phyloP scores from a whole-genome alignment of 2,113 vertebrate species.

The Entomyzon cyanotis region DNA sequence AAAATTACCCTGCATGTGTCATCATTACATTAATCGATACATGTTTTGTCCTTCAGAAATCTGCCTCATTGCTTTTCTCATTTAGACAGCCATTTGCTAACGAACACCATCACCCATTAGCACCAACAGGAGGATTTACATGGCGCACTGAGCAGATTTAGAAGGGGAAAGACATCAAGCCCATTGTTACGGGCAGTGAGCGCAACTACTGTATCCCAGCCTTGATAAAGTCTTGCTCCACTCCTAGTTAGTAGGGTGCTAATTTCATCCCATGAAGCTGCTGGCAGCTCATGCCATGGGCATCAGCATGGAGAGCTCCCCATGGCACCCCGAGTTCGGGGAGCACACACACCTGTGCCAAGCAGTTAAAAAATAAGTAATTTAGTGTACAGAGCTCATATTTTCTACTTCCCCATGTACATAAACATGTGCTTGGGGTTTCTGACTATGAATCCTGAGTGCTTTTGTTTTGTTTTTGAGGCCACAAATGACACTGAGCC shows the following conservation, averaged over 20 bases:
- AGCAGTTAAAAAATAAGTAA: neutral
- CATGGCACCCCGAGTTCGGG: neutral
- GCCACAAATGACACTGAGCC: neutral
- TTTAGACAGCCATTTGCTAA: slow-evolving; percentile 68
- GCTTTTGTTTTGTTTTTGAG: neutral
- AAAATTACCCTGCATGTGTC: slow-evolving; percentile 40
- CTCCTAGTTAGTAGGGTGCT: neutral
- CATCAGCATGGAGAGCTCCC: neutral
- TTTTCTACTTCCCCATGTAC: neutral
- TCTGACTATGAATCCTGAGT: neutral
- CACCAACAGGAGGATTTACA: slow-evolving; percentile 29
- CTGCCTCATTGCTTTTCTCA: slow-evolving; percentile 68
- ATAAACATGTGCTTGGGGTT: neutral
- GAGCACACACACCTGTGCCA: neutral
- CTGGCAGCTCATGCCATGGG: neutral
- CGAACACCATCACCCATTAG: slow-evolving; percentile 18
- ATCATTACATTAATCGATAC: slow-evolving; percentile 62
- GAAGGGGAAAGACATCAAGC: neutral
- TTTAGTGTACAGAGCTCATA: neutral
- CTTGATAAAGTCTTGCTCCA: neutral
- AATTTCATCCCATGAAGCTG: neutral
- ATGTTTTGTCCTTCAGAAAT: slow-evolving; percentile 65
- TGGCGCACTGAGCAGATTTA: neutral
- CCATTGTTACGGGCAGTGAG: neutral
- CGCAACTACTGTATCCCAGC: neutral